Conservation (phyloP, 2,113 vertebrate species). For the Chionomys nivalis region DNA sequence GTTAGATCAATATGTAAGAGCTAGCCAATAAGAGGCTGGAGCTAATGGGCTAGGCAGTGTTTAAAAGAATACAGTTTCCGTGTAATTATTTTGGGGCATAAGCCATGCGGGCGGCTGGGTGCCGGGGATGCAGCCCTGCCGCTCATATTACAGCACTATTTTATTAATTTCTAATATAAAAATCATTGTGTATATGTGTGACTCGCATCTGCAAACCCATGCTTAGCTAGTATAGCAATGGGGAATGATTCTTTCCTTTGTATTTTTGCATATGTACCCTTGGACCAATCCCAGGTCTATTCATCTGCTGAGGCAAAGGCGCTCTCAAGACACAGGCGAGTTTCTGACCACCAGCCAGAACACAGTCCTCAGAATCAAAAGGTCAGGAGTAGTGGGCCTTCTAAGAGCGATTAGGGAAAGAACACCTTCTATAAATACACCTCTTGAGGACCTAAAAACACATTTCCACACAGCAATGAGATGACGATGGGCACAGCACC, state of each 20-base stretch:
- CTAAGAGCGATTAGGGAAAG: background rate
- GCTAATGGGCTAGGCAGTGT: too few species aligned
- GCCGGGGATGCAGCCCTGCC: too few species aligned
- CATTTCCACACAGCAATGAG: background rate
- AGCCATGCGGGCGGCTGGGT: too few species aligned
- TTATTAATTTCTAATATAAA: background rate
- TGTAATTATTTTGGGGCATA: too few species aligned
- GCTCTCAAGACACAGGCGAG: background rate
- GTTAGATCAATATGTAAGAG: too few species aligned
- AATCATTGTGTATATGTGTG: background rate
- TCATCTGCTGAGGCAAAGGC: background rate
- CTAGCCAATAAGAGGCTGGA: too few species aligned
- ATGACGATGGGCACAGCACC: background rate
- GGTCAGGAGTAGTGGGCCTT: background rate
- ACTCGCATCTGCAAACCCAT: background rate
- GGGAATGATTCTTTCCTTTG: background rate
- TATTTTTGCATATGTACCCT: background rate
- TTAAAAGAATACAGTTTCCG: too few species aligned
- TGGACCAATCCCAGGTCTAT: background rate
- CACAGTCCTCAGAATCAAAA: slow-evolving; percentile 35
- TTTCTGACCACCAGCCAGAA: slow-evolving; percentile 14
- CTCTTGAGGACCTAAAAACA: background rate
- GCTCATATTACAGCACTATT: too few species aligned
- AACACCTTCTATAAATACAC: slow-evolving; percentile 40
- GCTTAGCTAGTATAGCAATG: background rate